Percentiles rank a stretch among this genome's conserved stretches.
phyloP scores from a whole-genome alignment of 2,113 vertebrate species.

The Holacanthus passer region DNA sequence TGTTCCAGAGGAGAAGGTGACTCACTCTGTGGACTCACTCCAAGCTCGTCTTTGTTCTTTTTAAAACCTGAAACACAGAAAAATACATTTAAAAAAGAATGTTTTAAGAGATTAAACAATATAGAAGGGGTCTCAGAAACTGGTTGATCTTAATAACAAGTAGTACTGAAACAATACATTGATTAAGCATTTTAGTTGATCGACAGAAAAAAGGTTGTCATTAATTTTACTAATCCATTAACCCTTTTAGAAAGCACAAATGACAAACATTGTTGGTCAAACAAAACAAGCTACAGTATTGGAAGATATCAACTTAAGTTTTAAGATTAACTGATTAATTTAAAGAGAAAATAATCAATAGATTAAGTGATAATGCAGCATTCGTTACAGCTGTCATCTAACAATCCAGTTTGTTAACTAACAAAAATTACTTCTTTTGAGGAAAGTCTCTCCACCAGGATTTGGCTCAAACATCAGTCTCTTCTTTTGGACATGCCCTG shows the following conservation, averaged over 20 bases:
- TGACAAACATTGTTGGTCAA: too few relatives aligned
- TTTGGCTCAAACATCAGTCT: background rate
- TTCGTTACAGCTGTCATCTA: background rate
- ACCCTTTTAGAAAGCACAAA: too few relatives aligned
- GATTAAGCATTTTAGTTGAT: too few relatives aligned
- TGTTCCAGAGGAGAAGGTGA: background rate
- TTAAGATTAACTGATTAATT: too few relatives aligned
- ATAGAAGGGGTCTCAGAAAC: background rate
- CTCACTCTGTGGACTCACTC: too few relatives aligned
- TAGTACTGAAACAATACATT: too few relatives aligned
- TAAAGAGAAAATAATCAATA: background rate
- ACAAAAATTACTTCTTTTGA: background rate
- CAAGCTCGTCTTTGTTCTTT: background rate
- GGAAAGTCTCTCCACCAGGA: background rate
- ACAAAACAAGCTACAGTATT: too few relatives aligned
- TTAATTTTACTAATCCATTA: too few relatives aligned
- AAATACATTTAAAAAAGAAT: background rate
- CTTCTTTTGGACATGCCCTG: background rate
- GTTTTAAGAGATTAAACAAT: background rate
- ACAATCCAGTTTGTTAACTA: background rate
- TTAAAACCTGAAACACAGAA: background rate
- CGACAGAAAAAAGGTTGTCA: too few relatives aligned
- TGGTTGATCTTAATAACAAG: too few relatives aligned
- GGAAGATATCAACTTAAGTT: too few relatives aligned
- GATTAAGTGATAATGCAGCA: background rate